Conservation (phyloP, 2,888 invertebrate species). For the Meliscaeva auricollis region DNA sequence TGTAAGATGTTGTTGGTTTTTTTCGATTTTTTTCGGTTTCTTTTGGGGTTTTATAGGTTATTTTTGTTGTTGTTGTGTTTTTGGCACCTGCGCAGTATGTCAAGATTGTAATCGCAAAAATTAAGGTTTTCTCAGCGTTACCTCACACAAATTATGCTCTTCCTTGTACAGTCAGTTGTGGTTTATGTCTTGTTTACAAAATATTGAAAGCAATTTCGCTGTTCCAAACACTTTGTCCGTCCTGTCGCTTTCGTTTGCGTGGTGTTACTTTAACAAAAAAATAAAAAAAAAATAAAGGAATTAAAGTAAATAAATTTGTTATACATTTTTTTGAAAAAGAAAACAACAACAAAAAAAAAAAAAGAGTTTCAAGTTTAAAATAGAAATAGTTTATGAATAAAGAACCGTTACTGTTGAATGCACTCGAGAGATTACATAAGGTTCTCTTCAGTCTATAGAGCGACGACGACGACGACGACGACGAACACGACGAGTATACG, state of each 20-base stretch:
- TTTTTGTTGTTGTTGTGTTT: not conserved
- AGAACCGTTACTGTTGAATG: slow-evolving; percentile 55
- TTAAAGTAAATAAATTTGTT: slow-evolving; percentile 12
- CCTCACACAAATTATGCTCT: slow-evolving; percentile 61
- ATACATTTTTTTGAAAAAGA: not conserved
- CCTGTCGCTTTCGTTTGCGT: not conserved
- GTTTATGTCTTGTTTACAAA: slow-evolving; percentile 74
- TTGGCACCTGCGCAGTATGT: slow-evolving; percentile 62
- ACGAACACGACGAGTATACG: slow-evolving; percentile 21
- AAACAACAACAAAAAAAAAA: not conserved
- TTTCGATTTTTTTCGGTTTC: slow-evolving; percentile 32
- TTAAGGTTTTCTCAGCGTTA: slow-evolving; percentile 62
- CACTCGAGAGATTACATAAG: slow-evolving; percentile 65
- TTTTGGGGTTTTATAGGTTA: slow-evolving; percentile 16
- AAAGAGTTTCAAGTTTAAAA: not conserved
- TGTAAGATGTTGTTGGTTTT: slow-evolving; percentile 37
- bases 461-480: not conserved
- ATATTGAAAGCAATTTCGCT: slow-evolving; percentile 45
- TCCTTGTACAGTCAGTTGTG: slow-evolving; percentile 65
- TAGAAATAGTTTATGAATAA: not conserved
- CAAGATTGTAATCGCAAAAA: slow-evolving; percentile 62
- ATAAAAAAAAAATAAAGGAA: too few species aligned
- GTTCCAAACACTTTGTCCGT: not conserved
- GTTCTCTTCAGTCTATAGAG: slow-evolving; percentile 28
- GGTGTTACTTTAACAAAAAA: not conserved